phyloP scores from a whole-genome alignment of 2,888 invertebrate genomes.

The Macroteleia sp. region DNA sequence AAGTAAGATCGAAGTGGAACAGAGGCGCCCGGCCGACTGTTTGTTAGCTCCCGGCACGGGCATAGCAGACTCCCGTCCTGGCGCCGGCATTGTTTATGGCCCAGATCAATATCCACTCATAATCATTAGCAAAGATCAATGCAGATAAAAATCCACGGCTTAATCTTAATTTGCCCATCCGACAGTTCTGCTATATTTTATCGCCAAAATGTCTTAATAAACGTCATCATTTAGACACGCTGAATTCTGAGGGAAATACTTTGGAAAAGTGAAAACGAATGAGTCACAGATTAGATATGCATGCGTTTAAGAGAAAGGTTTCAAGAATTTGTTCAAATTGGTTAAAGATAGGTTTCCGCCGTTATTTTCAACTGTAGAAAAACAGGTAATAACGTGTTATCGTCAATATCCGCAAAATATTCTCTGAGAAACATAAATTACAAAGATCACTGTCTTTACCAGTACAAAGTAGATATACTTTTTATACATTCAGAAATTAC shows the following conservation, averaged over 20 bases:
- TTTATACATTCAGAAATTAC: no score
- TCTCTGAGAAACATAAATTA: no score
- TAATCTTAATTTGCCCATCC: constrained; percentile 50
- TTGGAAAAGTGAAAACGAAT: constrained; percentile 32
- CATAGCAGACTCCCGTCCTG: constrained; percentile 65
- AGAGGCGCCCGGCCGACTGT: constrained; percentile 68
- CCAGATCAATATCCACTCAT: constrained; percentile 68
- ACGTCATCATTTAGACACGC: constrained; percentile 18
- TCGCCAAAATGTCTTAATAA: constrained; percentile 55
- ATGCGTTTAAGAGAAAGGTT: no score
- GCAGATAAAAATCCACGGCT: constrained; percentile 33
- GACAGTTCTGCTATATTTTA: constrained; percentile 21
- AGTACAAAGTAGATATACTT: no score
- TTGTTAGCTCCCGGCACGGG: constrained; percentile 39
- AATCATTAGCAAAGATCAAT: constrained; percentile 59
- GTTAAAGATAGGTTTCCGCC: no score
- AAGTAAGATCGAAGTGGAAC: constrained; percentile 6
- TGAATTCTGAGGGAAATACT: background rate
- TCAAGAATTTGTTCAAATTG: no score
- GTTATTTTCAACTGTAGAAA: no score
- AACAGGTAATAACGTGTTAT: no score
- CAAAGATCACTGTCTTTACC: no score
- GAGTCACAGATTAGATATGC: background rate
- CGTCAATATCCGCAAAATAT: no score
- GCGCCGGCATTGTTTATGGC: constrained; percentile 77